Evolutionary conservation across 1,140 invertebrate species (phyloP).

Genomic region (Mercenaria mercenaria): DNA sequence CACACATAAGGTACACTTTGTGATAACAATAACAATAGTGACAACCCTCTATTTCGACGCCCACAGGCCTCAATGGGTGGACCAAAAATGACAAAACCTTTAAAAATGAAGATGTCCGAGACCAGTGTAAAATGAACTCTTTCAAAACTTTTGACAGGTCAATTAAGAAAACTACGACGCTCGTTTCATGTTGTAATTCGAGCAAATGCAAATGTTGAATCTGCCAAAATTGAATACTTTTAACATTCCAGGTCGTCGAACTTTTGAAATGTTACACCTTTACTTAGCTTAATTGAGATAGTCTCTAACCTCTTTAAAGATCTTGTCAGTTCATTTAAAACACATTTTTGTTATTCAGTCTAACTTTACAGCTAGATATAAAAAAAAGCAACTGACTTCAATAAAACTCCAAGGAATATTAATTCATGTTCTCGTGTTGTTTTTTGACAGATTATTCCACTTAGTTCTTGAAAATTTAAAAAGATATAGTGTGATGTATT

Average conservation of each 20-base stretch:
- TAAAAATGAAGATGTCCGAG: background rate
- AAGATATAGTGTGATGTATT: no score
- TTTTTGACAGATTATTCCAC: no score
- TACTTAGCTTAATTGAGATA: background rate
- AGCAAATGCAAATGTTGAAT: constrained; percentile 9
- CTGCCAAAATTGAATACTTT: constrained; percentile 16
- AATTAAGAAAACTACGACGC: background rate
- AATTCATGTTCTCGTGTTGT: no score
- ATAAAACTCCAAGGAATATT: no score
- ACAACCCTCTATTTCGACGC: constrained; percentile 27
- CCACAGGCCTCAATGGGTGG: constrained; percentile 9
- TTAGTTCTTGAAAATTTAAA: no score
- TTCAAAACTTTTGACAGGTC: constrained; percentile 17
- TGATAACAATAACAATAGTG: background rate
- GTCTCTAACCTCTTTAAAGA: no score
- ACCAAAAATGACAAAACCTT: background rate
- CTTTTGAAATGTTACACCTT: background rate
- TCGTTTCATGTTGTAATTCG: constrained; percentile 31
- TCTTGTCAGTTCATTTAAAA: no score
- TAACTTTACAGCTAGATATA: no score
- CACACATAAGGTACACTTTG: background rate
- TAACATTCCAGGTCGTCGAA: background rate
- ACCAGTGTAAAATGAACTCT: constrained; percentile 21
- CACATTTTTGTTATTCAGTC: no score
- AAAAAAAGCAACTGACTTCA: no score